These are phyloP conservation scores for Sciurus vulgaris DNA, from an alignment of 2,797 vertebrate genomes.

Conservation along the genomic window DNA sequence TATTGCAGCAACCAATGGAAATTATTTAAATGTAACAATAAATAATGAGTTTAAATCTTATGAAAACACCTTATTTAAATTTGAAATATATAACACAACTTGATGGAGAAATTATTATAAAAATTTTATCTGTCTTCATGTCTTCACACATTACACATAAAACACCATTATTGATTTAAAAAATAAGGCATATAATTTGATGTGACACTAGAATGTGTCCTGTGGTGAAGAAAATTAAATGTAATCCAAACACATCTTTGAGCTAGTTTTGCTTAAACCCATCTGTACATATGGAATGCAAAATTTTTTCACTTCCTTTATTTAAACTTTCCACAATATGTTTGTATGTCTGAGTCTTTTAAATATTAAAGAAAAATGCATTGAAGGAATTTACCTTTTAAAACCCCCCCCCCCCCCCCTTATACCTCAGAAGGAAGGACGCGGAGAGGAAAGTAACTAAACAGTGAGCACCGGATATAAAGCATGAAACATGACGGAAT, in stretches of 20 bases:
- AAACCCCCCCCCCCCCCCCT: background rate
- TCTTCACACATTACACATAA: constrained; percentile 32
- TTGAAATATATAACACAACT: constrained; percentile 9
- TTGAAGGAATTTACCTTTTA: constrained; percentile 41
- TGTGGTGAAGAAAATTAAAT: constrained; percentile 48
- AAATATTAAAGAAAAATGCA: constrained; percentile 44
- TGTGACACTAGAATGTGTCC: constrained; percentile 49
- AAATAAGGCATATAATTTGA: constrained; percentile 57
- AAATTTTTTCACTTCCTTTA: background rate
- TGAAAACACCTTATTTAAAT: constrained; percentile 42
- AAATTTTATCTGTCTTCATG: constrained; percentile 23
- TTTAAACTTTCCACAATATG: constrained; percentile 3
- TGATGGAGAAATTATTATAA: constrained; percentile 54
- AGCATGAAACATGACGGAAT: constrained; percentile 52
- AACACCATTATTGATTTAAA: constrained; percentile 43
- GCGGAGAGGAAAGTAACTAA: constrained; percentile 40
- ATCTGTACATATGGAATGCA: background rate
- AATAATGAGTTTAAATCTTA: background rate
- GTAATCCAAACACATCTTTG: constrained; percentile 44
- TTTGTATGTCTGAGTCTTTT: background rate
- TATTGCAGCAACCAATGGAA: background rate
- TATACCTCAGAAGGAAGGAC: background rate
- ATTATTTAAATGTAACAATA: constrained; percentile 17
- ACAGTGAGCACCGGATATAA: constrained; percentile 46
- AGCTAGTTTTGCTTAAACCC: constrained; percentile 46